phyloP scores from a whole-genome alignment of 2,797 vertebrate genomes.

The Numenius phaeopus region DNA sequence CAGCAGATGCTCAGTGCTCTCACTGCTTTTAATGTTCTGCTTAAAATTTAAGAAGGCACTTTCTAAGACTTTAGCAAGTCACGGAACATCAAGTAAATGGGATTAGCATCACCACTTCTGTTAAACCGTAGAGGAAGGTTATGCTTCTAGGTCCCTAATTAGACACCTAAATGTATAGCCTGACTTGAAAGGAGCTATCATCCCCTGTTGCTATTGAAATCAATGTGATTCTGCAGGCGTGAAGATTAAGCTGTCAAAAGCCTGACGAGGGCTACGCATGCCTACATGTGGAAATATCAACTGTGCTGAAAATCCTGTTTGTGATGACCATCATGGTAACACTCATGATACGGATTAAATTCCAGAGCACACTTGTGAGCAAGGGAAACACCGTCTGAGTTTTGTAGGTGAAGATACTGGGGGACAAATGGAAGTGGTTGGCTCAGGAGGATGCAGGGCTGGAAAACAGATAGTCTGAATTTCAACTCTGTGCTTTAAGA shows the following conservation, averaged over 20 bases:
- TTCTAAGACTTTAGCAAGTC: conserved; percentile 7
- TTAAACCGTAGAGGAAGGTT: neutral
- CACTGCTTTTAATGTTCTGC: neutral
- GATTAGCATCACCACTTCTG: neutral
- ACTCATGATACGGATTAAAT: neutral
- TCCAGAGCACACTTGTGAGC: neutral
- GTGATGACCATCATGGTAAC: neutral
- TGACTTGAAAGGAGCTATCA: neutral
- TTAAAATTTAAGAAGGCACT: neutral
- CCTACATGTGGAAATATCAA: neutral
- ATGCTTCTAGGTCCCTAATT: neutral
- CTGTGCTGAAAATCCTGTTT: neutral
- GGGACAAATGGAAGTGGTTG: neutral
- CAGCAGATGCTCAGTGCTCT: neutral
- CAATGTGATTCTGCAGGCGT: neutral
- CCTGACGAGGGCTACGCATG: neutral
- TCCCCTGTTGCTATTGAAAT: neutral
- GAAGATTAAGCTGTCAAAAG: neutral
- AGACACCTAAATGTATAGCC: neutral
- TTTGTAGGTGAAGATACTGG: neutral
- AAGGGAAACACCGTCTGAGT: neutral
- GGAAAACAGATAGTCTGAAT: neutral
- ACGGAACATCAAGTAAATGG: neutral
- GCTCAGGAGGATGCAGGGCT: neutral
- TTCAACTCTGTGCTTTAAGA: neutral